These are phyloP conservation scores for Colius striatus DNA, from an alignment of 2,113 vertebrate species.

Conservation along the genomic window DNA sequence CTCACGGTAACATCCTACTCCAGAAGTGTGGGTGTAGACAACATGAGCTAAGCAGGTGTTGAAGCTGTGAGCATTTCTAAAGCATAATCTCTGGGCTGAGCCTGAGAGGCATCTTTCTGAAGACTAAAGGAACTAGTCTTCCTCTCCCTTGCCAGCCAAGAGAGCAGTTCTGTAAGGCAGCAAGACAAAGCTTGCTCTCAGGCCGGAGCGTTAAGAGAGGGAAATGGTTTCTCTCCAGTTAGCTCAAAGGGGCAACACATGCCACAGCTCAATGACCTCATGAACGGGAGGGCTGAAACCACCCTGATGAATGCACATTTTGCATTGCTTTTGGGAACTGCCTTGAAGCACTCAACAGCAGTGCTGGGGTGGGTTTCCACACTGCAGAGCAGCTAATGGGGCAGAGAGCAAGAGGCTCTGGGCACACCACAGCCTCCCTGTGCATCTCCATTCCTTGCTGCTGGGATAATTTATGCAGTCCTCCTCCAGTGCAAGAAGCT, in stretches of 20 bases:
- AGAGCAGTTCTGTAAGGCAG: neutral
- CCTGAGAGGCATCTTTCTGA: neutral
- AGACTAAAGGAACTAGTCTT: neutral
- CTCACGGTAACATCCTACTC: neutral
- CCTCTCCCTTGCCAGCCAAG: neutral
- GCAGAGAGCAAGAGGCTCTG: neutral
- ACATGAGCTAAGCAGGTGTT: neutral
- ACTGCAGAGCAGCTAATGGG: accelerated
- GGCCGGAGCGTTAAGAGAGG: neutral
- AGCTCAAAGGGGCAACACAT: neutral
- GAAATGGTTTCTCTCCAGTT: neutral
- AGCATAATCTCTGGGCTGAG: neutral
- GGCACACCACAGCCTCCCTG: no score
- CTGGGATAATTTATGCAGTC: neutral
- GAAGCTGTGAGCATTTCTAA: neutral
- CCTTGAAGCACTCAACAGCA: neutral
- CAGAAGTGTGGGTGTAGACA: neutral
- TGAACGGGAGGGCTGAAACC: neutral
- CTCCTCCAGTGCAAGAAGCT: neutral
- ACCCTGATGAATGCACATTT: no score
- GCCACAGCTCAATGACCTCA: neutral
- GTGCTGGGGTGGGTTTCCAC: accelerated
- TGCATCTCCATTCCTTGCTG: neutral
- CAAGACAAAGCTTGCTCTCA: neutral
- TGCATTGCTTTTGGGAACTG: neutral